phyloP scores from a whole-genome alignment of 2,797 vertebrate genomes.

The Syncerus caffer region DNA sequence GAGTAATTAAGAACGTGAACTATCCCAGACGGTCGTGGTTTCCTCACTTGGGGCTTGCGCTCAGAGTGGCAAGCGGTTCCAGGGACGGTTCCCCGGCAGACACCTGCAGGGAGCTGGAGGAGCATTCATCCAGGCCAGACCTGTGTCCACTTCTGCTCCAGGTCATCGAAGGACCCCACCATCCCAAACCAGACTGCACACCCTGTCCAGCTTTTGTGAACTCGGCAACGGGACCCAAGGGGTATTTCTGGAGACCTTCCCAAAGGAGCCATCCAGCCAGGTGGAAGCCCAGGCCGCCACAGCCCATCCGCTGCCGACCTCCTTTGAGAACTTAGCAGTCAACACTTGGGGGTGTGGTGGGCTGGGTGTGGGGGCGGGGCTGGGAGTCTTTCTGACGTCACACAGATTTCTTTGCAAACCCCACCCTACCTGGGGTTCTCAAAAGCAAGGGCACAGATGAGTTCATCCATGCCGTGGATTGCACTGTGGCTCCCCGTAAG shows the following conservation, averaged over 20 bases:
- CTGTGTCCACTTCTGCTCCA: fast-evolving
- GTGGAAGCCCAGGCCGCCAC: not conserved
- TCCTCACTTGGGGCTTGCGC: not conserved
- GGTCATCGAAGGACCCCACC: fast-evolving
- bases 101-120: fast-evolving
- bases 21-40: not conserved
- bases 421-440: not conserved
- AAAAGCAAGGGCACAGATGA: fast-evolving
- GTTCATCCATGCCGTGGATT: fast-evolving
- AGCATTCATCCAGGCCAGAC: fast-evolving
- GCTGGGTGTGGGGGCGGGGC: fast-evolving
- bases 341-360: fast-evolving
- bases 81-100: fast-evolving
- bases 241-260: not conserved
- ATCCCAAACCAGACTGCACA: fast-evolving
- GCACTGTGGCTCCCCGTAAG: fast-evolving
- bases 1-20: not conserved
- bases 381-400: too few relatives aligned
- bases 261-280: fast-evolving
- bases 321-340: fast-evolving
- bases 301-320: fast-evolving
- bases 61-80: not conserved
- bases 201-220: too few relatives aligned
- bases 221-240: fast-evolving
- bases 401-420: not conserved